phyloP scores from a whole-genome alignment of 2,113 vertebrate species.

The Mus spicilegus region DNA sequence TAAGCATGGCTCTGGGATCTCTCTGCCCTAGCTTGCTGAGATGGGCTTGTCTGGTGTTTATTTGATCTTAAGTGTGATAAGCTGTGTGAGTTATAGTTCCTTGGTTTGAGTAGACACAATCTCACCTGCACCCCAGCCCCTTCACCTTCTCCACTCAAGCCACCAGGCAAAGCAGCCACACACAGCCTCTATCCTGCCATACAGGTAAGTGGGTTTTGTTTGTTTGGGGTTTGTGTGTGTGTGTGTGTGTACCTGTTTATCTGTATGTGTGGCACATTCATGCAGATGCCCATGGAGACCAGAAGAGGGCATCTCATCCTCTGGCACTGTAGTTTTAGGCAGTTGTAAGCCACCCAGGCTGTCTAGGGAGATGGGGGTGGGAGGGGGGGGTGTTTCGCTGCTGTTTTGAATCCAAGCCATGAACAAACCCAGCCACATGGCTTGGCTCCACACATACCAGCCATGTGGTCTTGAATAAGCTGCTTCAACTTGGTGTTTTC shows the following conservation, averaged over 20 bases:
- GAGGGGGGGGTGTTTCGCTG: background rate
- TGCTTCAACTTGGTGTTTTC: background rate
- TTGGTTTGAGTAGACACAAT: slow-evolving; percentile 76
- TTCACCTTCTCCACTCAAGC: background rate
- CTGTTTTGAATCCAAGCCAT: background rate
- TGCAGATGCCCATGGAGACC: background rate
- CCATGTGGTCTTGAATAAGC: background rate
- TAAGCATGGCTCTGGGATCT: slow-evolving; percentile 68
- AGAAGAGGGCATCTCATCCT: background rate
- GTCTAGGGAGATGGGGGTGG: background rate
- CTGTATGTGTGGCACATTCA: background rate
- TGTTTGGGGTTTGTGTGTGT: background rate
- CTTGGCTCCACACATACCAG: background rate
- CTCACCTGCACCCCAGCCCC: background rate
- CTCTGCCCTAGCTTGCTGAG: slow-evolving; percentile 49
- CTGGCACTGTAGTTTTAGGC: background rate
- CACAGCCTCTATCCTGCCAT: background rate
- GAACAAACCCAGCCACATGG: background rate
- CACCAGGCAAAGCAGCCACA: slow-evolving; percentile 26
- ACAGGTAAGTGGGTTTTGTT: background rate
- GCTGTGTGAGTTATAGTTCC: slow-evolving; percentile 80
- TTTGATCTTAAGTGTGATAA: slow-evolving; percentile 75
- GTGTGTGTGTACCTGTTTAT: background rate
- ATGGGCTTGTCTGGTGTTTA: slow-evolving; percentile 20
- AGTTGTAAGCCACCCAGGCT: background rate